These are phyloP conservation scores for Xanthia togata DNA, from an alignment of 2,888 invertebrate species.

Conservation along the genomic window DNA sequence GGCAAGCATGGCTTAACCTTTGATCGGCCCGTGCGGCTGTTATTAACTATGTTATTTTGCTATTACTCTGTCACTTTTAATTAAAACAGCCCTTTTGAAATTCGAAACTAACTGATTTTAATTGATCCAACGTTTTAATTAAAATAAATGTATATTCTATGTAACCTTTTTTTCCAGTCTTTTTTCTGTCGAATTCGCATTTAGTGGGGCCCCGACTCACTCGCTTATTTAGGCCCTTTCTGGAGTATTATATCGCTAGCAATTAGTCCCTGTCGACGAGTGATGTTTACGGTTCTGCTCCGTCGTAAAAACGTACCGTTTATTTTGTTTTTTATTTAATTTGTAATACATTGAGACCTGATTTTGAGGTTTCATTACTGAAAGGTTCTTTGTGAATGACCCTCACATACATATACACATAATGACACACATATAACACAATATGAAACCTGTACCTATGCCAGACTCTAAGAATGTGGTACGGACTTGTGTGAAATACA, in stretches of 20 bases:
- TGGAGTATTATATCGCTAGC: slow-evolving; percentile 68
- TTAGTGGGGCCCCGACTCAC: slow-evolving; percentile 39
- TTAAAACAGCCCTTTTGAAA: slow-evolving; percentile 13
- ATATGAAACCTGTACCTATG: too few relatives aligned
- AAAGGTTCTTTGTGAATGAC: slow-evolving; percentile 6
- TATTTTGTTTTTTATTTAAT: slow-evolving; percentile 61
- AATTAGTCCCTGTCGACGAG: slow-evolving; percentile 70
- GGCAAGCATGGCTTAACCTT: too few relatives aligned
- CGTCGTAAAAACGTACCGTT: slow-evolving; percentile 59
- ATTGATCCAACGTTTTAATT: background rate
- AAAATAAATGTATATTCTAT: slow-evolving; percentile 12
- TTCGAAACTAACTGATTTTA: slow-evolving; percentile 26
- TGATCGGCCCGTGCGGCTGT: too few relatives aligned
- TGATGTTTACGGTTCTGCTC: slow-evolving; percentile 55
- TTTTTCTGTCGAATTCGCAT: slow-evolving; percentile 9
- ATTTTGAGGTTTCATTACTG: slow-evolving; percentile 56
- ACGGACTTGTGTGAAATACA: too few relatives aligned
- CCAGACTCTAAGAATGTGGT: too few relatives aligned
- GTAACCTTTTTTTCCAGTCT: background rate
- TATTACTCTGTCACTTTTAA: background rate
- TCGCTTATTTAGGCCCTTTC: slow-evolving; percentile 66
- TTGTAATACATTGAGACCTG: slow-evolving; percentile 46
- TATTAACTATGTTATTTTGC: too few relatives aligned
- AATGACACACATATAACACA: too few relatives aligned
- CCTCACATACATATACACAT: background rate